Evolutionary conservation across 2,797 vertebrate species (phyloP).

Genomic region (Poeciliopsis infans): DNA sequence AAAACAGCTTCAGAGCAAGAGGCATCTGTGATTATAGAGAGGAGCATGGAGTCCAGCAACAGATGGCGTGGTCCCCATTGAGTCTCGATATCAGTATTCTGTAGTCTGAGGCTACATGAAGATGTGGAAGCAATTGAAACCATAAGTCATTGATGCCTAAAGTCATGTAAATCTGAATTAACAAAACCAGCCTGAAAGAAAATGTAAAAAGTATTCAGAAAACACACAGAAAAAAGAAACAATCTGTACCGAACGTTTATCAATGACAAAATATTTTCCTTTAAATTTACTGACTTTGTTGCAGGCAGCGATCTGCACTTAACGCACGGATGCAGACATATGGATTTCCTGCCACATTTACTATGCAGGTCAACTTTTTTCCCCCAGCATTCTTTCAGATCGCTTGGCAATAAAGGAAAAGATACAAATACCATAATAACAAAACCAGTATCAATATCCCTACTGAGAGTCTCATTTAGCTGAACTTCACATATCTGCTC

Average conservation of each 20-base stretch:
- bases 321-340: background rate
- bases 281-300: background rate
- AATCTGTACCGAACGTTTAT: background rate
- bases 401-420: slow-evolving; percentile 22
- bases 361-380: slow-evolving; percentile 17
- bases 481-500: slow-evolving; percentile 62
- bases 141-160: background rate
- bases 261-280: background rate
- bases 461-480: slow-evolving; percentile 46
- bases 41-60: slow-evolving; percentile 14
- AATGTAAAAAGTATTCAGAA: background rate
- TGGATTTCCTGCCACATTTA: slow-evolving; percentile 35
- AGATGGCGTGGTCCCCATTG: slow-evolving; percentile 21
- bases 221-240: background rate
- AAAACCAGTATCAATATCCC: slow-evolving; percentile 41
- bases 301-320: background rate
- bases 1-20: slow-evolving; percentile 17
- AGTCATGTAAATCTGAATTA: background rate
- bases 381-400: slow-evolving; percentile 3
- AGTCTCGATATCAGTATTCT: slow-evolving; percentile 10
- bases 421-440: slow-evolving; percentile 12
- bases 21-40: slow-evolving; percentile 21
- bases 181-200: background rate
- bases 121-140: background rate
- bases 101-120: slow-evolving; percentile 1